Percentiles rank a stretch among this genome's conserved stretches.
Evolutionary conservation across 2,113 vertebrate species (phyloP).

Genomic region (Cariama cristata): DNA sequence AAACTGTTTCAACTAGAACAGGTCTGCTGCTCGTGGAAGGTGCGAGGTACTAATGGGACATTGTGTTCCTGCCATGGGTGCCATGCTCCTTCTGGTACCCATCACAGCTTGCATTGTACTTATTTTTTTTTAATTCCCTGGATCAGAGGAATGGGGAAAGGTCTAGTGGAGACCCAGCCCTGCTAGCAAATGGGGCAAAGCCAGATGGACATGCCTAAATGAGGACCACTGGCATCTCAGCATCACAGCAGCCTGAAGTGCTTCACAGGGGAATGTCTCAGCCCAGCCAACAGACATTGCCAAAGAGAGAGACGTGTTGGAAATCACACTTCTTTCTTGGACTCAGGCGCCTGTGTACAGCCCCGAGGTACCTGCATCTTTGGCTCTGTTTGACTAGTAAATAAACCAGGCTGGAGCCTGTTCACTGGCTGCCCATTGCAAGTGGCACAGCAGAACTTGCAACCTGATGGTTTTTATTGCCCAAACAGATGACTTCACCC

Average conservation of each 20-base stretch:
- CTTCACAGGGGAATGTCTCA: background rate
- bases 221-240: background rate
- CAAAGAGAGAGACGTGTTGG: background rate
- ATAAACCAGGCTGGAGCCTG: background rate
- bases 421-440: background rate
- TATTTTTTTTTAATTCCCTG: background rate
- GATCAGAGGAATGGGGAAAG: background rate
- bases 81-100: background rate
- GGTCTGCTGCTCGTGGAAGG: background rate
- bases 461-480: background rate
- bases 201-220: background rate
- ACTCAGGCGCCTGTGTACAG: background rate
- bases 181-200: background rate
- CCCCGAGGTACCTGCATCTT: background rate
- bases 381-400: background rate
- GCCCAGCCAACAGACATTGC: conserved; percentile 17
- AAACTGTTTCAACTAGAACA: background rate
- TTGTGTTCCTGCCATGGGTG: background rate
- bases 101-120: background rate
- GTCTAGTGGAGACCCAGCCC: background rate
- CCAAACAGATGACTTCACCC: background rate
- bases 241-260: background rate
- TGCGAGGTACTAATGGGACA: background rate
- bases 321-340: conserved; percentile 44
- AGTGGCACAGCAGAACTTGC: background rate